These are phyloP conservation scores for Phytoseiulus persimilis DNA, from an alignment of 2,888 invertebrate genomes.

Conservation along the genomic window DNA sequence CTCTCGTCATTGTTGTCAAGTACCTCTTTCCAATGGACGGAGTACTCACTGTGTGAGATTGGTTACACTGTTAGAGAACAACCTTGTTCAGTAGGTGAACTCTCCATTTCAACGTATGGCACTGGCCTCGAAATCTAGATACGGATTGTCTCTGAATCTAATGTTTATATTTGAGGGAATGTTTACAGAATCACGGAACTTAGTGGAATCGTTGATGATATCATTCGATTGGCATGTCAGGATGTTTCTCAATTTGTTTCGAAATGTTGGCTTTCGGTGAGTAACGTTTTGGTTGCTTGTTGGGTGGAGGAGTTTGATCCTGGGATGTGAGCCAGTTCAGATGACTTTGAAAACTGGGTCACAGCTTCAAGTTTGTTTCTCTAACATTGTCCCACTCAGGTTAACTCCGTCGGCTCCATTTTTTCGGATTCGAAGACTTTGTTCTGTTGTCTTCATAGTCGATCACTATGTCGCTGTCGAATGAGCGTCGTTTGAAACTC, in stretches of 20 bases:
- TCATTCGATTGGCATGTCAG: background rate
- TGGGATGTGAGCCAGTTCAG: background rate
- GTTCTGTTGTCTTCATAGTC: background rate
- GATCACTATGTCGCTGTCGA: conserved; percentile 15
- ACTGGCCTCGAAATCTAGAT: background rate
- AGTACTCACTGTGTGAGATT: background rate
- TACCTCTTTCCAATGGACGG: background rate
- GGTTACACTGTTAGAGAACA: background rate
- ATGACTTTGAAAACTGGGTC: background rate
- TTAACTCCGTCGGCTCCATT: conserved; percentile 18
- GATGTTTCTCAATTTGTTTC: background rate
- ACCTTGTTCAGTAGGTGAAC: background rate
- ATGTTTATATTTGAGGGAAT: background rate
- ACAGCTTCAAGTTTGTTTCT: background rate
- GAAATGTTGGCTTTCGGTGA: background rate
- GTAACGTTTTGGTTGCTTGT: background rate
- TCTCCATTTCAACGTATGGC: background rate
- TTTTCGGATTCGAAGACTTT: background rate
- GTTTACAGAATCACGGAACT: conserved; percentile 5
- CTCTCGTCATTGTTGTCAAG: background rate
- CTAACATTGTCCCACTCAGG: conserved; percentile 32
- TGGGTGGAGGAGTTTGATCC: background rate
- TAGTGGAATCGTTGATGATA: background rate
- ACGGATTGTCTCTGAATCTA: background rate
- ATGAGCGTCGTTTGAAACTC: background rate